Evolutionary conservation across 2,888 invertebrate genomes (phyloP), one percentile per base, ranked within the genome.

Genomic region (Zeuzera pyrina): DNA sequence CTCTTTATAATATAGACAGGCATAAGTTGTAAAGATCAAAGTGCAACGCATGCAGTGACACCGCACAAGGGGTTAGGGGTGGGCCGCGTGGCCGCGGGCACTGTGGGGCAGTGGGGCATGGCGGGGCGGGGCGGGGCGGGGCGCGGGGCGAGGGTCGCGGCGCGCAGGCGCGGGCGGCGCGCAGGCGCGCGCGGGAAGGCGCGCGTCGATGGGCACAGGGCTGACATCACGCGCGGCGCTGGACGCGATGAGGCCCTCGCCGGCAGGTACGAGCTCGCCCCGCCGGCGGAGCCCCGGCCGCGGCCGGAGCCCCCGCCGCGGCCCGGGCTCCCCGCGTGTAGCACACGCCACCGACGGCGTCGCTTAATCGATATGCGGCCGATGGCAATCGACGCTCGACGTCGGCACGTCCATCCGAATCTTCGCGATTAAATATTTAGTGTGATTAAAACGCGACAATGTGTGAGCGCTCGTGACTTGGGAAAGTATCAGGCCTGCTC

Each of bases 251-350:
- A 42, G 47, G 37, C 36, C 40, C 29, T 33, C 43, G 31, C 35
- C 41, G 35, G 28, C 49, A 46, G 46, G 45, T 44, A 41, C 38
- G 42, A n/a, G n/a, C n/a, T n/a, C n/a, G n/a, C n/a, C n/a, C n/a
- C n/a, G n/a, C n/a, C n/a, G n/a, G n/a, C 16, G 30, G n/a, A n/a
- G 22, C 22, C 11, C 22, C 35, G 33, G 23, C 30, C 5, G 14
- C 7, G 10, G 7, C 10, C 6, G 22, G 5, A n/a, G 22, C 4
- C 22, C 3, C 4, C 3, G n/a, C 22, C n/a, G n/a, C 3, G 6
- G 12, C 23, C 15, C 26, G 19, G 26, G 30, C 25, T 7, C 31
- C 7, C 4, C 27, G 12, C 7, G 16, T 7, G n/a, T 16, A 5
- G n/a, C 3, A 15, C 4, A 7, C 5, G 14, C 7, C 10, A 10